Evolutionary conservation across 2,797 vertebrate genomes (phyloP), one percentile per base, ranked within the genome.

Genomic region (Cheracebus regulus): DNA sequence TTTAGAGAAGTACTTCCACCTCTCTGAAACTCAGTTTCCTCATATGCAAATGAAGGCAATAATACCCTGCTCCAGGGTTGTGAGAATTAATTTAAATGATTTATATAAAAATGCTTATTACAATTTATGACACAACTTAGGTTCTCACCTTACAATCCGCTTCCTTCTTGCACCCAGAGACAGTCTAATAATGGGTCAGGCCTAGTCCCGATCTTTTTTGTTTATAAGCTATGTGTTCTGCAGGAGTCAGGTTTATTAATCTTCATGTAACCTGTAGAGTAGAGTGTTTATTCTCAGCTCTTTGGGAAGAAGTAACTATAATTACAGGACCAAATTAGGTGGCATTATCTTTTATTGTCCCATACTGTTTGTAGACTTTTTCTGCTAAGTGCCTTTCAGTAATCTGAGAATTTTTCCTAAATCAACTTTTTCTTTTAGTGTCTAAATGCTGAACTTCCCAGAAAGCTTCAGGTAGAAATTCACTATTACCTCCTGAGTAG

Each of bases 261-360:
- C 97, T 97, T 86, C 76, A 86, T 95, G 92, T 97, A 98, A 97
- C 96, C 96, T 98, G 93, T 97, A 94, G 94, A 97, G 83, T 97
- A 97, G 83, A 95, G 44, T 97, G 91, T 97, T 97, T 97, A 97
- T 98, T 97, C 97, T 97, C 7, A 4, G 87, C 93, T 97, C 96
- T 96, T 97, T 97, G 95, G 95, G 85, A 97, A 97, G 94, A 93
- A 97, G 96, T 95, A 97, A 95, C 95, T 96, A 90, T 96, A 98
- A 97, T 98, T 97, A 98, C 73, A 97, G 92, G 97, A 97, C 95
- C 52, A 97, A 95, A 98, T 97, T 97, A 97, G 97, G 96, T 96
- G 75, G 87, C 84, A 96, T 98, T 96, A 95, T 97, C 83, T 93
- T 96, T 97, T 97, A 97, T 97, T 97, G 96, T 97, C 85, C 97